Conservation (phyloP, 2,888 invertebrate genomes). For the Leucoma salicis region DNA sequence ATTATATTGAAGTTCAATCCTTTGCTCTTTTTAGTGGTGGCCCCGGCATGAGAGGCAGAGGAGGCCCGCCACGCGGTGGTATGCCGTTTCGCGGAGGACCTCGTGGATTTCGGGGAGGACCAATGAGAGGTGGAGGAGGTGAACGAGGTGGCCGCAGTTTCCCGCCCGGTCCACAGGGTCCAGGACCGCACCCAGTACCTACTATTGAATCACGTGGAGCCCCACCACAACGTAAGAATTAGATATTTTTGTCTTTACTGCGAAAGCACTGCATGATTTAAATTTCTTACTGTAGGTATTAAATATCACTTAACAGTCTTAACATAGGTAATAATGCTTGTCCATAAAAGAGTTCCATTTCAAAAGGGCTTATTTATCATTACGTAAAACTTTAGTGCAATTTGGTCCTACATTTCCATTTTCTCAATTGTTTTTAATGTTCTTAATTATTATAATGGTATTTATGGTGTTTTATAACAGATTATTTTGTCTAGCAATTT, state of each 20-base stretch:
- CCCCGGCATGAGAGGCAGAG: constrained; percentile 70
- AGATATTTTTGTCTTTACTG: background rate
- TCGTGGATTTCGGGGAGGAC: constrained; percentile 68
- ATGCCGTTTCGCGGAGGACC: constrained; percentile 63
- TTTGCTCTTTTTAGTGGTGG: constrained; percentile 51
- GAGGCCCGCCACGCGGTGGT: constrained; percentile 60
- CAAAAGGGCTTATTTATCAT: too few relatives aligned
- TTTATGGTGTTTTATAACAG: too few relatives aligned
- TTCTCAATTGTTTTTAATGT: too few relatives aligned
- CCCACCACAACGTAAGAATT: constrained; percentile 58
- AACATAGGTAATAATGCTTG: too few relatives aligned
- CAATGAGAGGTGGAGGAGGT: constrained; percentile 71
- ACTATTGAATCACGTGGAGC: constrained; percentile 72
- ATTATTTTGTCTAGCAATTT: too few relatives aligned
- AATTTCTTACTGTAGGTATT: too few relatives aligned
- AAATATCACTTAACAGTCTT: too few relatives aligned
- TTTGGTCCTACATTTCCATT: too few relatives aligned
- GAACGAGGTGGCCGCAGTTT: constrained; percentile 70
- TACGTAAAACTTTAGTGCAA: too few relatives aligned
- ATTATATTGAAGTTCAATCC: background rate
- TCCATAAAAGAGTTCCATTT: too few relatives aligned
- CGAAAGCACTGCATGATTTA: too few relatives aligned
- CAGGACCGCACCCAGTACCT: constrained; percentile 75
- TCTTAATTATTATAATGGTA: too few relatives aligned
- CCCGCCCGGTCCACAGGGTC: constrained; percentile 71